phyloP scores from a whole-genome alignment of 2,888 invertebrate genomes.

The Pristionchus arcanus region DNA sequence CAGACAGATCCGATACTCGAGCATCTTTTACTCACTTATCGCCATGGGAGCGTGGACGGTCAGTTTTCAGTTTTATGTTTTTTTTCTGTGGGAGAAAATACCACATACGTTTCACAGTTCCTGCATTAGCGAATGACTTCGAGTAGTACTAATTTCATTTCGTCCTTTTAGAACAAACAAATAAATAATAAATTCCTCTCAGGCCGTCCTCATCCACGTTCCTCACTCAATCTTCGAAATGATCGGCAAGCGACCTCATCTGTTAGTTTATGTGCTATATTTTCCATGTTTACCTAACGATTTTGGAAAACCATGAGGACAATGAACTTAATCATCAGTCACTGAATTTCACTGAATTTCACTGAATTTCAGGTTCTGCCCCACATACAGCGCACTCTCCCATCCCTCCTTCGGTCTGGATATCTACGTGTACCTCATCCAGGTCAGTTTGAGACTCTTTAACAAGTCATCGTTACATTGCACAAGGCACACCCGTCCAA shows the following conservation, averaged over 20 bases:
- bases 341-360: too few species aligned
- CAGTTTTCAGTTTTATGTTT: background rate
- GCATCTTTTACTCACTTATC: slow-evolving; percentile 10
- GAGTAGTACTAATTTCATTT: too few species aligned
- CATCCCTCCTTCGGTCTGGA: background rate
- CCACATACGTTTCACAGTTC: too few species aligned
- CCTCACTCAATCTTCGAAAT: slow-evolving; percentile 26
- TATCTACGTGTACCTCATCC: background rate
- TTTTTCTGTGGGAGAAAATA: too few species aligned
- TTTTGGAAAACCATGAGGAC: background rate
- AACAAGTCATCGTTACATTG: too few species aligned
- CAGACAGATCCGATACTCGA: slow-evolving; percentile 10
- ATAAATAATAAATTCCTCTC: background rate
- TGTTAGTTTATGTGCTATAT: background rate
- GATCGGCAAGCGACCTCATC: slow-evolving; percentile 26
- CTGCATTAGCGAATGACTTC: too few species aligned
- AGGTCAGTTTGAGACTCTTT: background rate
- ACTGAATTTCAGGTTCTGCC: background rate
- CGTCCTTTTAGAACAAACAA: background rate
- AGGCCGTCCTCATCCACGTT: slow-evolving; percentile 22
- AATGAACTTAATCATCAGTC: too few species aligned
- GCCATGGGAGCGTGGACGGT: background rate
- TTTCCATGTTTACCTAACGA: too few species aligned
- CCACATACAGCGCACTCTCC: background rate
- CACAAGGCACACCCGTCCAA: too few species aligned